A percentile compares a stretch with the other conserved stretches of the same genome.
These are phyloP conservation scores for Drosophila lacertosa DNA, from an alignment of 1,140 invertebrate genomes.

Conservation along the genomic window DNA sequence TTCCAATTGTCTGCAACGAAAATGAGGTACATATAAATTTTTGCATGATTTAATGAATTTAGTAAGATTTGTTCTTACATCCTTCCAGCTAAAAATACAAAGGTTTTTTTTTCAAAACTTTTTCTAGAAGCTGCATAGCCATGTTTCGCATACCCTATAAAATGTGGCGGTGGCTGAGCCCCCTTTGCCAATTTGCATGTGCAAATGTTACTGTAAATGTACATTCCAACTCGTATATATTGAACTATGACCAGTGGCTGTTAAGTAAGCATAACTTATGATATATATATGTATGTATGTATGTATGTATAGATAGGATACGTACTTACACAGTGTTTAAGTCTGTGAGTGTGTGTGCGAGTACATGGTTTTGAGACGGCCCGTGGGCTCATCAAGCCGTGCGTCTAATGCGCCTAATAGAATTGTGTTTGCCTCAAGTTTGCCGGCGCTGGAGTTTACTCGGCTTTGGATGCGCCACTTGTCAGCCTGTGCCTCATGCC, in stretches of 20 bases:
- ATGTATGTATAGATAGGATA: not conserved
- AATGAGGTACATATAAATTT: no score
- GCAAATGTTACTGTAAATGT: constrained; percentile 39
- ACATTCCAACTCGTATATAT: constrained; percentile 22
- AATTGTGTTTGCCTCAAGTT: constrained; percentile 67
- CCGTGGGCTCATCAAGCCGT: constrained; percentile 44
- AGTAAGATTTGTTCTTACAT: no score
- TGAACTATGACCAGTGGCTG: constrained; percentile 53
- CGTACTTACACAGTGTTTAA: not conserved
- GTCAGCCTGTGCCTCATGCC: constrained; percentile 5
- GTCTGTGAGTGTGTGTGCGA: not conserved
- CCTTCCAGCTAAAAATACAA: no score
- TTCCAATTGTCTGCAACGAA: not conserved
- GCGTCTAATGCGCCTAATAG: constrained; percentile 75
- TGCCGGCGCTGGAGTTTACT: constrained; percentile 4
- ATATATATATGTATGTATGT: not conserved
- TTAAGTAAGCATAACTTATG: constrained; percentile 32
- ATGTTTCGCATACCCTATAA: not conserved
- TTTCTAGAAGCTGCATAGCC: not conserved
- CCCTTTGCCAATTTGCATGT: constrained; percentile 47
- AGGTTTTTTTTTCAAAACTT: not conserved
- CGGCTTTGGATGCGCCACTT: constrained; percentile 11
- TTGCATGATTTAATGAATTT: no score
- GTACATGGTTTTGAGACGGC: not conserved
- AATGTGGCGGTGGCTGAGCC: not conserved